Evolutionary conservation across 2,797 vertebrate genomes (phyloP).

Genomic region (Lates japonicus): DNA sequence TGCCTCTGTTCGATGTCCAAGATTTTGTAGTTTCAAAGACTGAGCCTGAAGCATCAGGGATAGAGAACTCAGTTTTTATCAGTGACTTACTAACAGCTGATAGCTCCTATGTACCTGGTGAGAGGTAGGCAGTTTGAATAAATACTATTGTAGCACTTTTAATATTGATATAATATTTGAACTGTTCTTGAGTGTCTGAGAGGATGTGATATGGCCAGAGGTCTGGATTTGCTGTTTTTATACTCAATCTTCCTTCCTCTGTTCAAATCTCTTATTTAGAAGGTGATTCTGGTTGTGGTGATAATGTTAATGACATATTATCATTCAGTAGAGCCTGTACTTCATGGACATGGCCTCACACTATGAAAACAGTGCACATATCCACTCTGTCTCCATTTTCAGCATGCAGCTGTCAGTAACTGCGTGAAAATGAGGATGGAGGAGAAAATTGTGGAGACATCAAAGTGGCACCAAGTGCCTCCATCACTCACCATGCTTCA

Average conservation of each 20-base stretch:
- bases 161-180: too few relatives aligned
- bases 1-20: too few relatives aligned
- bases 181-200: too few relatives aligned
- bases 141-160: too few relatives aligned
- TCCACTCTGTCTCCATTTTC: conserved; percentile 1
- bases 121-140: too few relatives aligned
- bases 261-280: background rate
- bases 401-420: conserved; percentile 9
- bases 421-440: conserved; percentile 51
- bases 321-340: background rate
- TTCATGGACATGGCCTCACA: background rate
- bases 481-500: conserved; percentile 40
- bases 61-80: too few relatives aligned
- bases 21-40: too few relatives aligned
- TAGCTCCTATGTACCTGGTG: too few relatives aligned
- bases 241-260: too few relatives aligned
- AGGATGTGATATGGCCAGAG: too few relatives aligned
- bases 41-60: too few relatives aligned
- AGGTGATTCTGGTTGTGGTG: background rate
- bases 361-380: background rate
- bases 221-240: background rate
- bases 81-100: too few relatives aligned
- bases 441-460: conserved; percentile 54
- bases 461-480: conserved; percentile 44
- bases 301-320: background rate